phyloP scores from a whole-genome alignment of 2,113 vertebrate species.

The Dicentrarchus labrax region DNA sequence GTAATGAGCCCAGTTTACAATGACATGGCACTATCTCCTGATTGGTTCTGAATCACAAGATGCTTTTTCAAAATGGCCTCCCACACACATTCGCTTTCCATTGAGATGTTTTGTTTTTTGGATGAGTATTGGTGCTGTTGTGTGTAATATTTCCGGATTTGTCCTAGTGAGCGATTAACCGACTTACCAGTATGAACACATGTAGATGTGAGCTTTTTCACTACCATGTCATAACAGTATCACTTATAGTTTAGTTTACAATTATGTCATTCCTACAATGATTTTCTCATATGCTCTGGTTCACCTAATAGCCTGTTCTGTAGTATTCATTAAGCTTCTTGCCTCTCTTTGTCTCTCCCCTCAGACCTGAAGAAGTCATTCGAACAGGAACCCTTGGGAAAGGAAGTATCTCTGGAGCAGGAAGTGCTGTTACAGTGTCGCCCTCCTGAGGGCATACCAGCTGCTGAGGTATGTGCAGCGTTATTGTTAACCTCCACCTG shows the following conservation, averaged over 20 bases:
- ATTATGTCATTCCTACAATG: neutral
- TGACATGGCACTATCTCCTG: constrained; percentile 15
- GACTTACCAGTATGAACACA: neutral
- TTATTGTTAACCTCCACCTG: constrained; percentile 17
- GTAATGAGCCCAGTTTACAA: constrained; percentile 5
- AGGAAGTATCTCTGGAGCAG: constrained; percentile 95
- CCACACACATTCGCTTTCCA: constrained; percentile 4
- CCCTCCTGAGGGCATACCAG: constrained; percentile 95
- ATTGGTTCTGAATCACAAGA: constrained; percentile 39
- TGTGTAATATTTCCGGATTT: neutral
- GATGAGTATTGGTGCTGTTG: neutral
- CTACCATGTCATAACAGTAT: neutral
- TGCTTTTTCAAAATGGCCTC: constrained; percentile 29
- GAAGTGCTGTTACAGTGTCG: constrained; percentile 96
- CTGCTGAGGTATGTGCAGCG: constrained; percentile 88
- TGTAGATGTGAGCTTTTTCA: neutral
- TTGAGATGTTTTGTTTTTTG: neutral
- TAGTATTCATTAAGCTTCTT: constrained; percentile 9
- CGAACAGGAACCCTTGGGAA: constrained; percentile 95
- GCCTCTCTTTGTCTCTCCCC: constrained; percentile 29
- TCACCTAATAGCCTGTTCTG: neutral
- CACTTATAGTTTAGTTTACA: too few relatives aligned
- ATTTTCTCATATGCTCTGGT: neutral
- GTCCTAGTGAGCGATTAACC: neutral
- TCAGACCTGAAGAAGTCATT: constrained; percentile 95